These are phyloP conservation scores for Idaea straminata DNA, from an alignment of 2,888 invertebrate species.

Conservation along the genomic window DNA sequence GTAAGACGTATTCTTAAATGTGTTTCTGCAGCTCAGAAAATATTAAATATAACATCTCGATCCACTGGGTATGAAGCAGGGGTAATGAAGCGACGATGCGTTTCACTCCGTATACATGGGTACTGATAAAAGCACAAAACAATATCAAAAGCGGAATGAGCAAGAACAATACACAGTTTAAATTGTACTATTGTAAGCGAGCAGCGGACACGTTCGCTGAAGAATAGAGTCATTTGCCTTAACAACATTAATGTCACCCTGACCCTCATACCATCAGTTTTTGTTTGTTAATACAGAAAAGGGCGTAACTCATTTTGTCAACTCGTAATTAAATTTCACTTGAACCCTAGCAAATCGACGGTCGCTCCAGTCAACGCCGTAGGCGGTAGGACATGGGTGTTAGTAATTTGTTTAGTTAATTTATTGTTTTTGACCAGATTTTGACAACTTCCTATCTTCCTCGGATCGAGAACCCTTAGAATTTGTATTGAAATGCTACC, in stretches of 20 bases:
- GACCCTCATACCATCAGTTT: conserved; percentile 78
- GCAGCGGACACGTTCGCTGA: conserved; percentile 55
- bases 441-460: conserved; percentile 17
- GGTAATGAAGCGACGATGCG: conserved; percentile 41
- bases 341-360: conserved; percentile 60
- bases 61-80: conserved; percentile 9
- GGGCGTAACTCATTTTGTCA: conserved; percentile 80
- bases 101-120: conserved; percentile 48
- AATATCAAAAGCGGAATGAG: conserved; percentile 63
- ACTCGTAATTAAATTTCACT: conserved; percentile 77
- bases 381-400: conserved; percentile 57
- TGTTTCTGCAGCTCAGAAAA: too few relatives aligned
- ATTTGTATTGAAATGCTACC: background rate
- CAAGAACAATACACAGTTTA: conserved; percentile 70
- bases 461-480: background rate
- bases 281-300: conserved; percentile 80
- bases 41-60: background rate
- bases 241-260: conserved; percentile 72
- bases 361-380: conserved; percentile 38
- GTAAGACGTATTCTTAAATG: too few relatives aligned
- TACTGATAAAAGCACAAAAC: conserved; percentile 69
- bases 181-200: conserved; percentile 70
- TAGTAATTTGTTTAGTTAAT: conserved; percentile 65
- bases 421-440: conserved; percentile 56
- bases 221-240: conserved; percentile 78